A percentile compares a stretch with the other conserved stretches of the same genome.
phyloP scores from a whole-genome alignment of 1,140 invertebrate species.

The Caenorhabditis briggsae region DNA sequence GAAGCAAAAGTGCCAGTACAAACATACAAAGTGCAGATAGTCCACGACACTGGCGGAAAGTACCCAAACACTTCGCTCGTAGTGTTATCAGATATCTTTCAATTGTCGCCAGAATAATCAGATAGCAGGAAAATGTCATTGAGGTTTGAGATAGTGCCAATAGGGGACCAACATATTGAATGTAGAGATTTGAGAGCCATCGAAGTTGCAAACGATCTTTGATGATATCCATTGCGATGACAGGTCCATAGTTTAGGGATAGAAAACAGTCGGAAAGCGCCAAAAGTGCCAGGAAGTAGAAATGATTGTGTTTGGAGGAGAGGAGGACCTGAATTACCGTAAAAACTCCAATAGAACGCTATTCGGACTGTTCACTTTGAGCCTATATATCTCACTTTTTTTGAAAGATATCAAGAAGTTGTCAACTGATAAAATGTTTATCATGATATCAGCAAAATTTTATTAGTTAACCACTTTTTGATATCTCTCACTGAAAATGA shows the following conservation, averaged over 20 bases:
- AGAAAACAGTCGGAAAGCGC: slow-evolving; percentile 66
- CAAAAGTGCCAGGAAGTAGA: slow-evolving; percentile 68
- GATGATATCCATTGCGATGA: slow-evolving; percentile 69
- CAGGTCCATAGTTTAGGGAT: slow-evolving; percentile 67
- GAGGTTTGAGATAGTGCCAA: slow-evolving; percentile 65
- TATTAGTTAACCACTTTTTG: too few species aligned
- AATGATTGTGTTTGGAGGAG: slow-evolving; percentile 61
- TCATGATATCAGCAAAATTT: too few species aligned
- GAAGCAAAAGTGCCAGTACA: slow-evolving; percentile 62
- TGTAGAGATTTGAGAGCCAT: slow-evolving; percentile 66
- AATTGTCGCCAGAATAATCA: slow-evolving; percentile 68
- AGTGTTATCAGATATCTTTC: slow-evolving; percentile 66
- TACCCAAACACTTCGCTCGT: slow-evolving; percentile 58
- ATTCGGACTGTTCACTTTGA: too few species aligned
- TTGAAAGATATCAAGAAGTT: too few species aligned
- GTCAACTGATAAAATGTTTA: too few species aligned
- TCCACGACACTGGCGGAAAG: slow-evolving; percentile 55
- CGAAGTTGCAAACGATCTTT: slow-evolving; percentile 64
- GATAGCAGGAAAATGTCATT: slow-evolving; percentile 67
- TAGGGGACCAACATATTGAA: slow-evolving; percentile 63
- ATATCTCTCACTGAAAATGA: too few species aligned
- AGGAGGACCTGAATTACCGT: slow-evolving; percentile 65
- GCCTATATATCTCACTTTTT: too few species aligned
- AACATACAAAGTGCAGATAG: slow-evolving; percentile 59
- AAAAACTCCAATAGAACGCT: too few species aligned